These are phyloP conservation scores for Cephus cinctus DNA, from an alignment of 1,140 invertebrate genomes.

Conservation along the genomic window DNA sequence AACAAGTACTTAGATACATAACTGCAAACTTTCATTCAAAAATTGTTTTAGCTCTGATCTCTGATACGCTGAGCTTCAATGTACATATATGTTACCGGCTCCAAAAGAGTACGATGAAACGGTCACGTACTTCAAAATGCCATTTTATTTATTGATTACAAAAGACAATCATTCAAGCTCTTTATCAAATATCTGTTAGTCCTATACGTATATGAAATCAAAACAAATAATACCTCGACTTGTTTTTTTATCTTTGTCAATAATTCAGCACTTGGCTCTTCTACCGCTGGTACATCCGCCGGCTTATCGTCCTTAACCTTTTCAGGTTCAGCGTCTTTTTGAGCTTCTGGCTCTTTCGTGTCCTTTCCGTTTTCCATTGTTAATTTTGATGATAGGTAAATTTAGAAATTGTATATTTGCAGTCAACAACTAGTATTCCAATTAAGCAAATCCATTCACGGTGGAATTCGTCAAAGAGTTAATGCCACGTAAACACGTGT, in stretches of 20 bases:
- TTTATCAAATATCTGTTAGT: neutral
- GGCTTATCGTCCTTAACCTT: conserved; percentile 22
- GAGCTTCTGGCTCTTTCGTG: conserved; percentile 5
- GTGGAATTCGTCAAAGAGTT: too few species aligned
- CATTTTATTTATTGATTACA: conserved; percentile 6
- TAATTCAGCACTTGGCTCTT: conserved; percentile 28
- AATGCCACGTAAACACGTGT: too few species aligned
- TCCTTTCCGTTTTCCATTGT: conserved; percentile 31
- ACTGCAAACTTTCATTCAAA: neutral
- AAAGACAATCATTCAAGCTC: neutral
- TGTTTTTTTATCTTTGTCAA: conserved; percentile 42
- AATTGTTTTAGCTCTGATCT: neutral
- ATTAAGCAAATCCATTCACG: too few species aligned
- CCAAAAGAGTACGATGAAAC: conserved; percentile 8
- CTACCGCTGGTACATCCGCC: conserved; percentile 6
- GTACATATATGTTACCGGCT: too few species aligned
- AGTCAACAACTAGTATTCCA: too few species aligned
- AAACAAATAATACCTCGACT: conserved; percentile 36
- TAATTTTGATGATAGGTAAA: too few species aligned
- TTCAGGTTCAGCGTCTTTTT: conserved; percentile 8
- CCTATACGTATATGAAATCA: neutral
- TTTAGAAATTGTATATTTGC: too few species aligned
- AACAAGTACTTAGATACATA: conserved; percentile 18
- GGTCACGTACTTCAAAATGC: neutral
- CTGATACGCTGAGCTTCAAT: too few species aligned